phyloP scores from a whole-genome alignment of 2,797 vertebrate genomes.

The Acrossocheilus fasciatus region DNA sequence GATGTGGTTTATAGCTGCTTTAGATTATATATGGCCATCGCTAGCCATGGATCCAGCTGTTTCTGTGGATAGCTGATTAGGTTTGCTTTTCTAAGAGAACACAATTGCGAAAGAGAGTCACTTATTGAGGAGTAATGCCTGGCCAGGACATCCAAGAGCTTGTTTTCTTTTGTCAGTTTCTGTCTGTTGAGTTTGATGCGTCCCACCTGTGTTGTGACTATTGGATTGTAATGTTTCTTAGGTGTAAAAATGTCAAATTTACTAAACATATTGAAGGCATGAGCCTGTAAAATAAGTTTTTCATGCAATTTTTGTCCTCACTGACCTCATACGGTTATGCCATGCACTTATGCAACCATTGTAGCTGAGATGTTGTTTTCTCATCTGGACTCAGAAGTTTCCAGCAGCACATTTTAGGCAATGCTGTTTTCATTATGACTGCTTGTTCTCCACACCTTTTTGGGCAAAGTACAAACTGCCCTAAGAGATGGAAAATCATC shows the following conservation, averaged over 20 bases:
- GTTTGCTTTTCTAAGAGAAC: neutral
- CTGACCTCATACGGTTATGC: neutral
- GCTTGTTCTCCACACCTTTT: slow-evolving; percentile 12
- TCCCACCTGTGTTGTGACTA: neutral
- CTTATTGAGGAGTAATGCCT: neutral
- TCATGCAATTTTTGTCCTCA: neutral
- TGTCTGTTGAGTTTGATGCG: neutral
- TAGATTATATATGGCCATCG: neutral
- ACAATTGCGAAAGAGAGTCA: neutral
- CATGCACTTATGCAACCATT: neutral
- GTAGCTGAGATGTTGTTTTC: neutral
- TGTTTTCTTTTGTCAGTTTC: neutral
- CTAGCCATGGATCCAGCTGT: neutral
- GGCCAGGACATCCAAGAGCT: slow-evolving; percentile 24
- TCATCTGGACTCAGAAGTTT: slow-evolving; percentile 16
- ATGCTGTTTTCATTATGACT: slow-evolving; percentile 34
- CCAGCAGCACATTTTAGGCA: slow-evolving; percentile 6
- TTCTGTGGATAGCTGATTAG: neutral
- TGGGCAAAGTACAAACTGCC: neutral
- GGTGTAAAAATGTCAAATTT: too few species aligned
- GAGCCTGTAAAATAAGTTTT: neutral
- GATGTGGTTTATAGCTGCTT: neutral
- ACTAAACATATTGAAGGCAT: neutral
- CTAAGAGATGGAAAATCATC: slow-evolving; percentile 24
- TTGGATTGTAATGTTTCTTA: neutral